Evolutionary conservation across 1,140 invertebrate genomes (phyloP), one percentile per base, ranked within the genome.

Genomic region (Zophobas atratus): DNA sequence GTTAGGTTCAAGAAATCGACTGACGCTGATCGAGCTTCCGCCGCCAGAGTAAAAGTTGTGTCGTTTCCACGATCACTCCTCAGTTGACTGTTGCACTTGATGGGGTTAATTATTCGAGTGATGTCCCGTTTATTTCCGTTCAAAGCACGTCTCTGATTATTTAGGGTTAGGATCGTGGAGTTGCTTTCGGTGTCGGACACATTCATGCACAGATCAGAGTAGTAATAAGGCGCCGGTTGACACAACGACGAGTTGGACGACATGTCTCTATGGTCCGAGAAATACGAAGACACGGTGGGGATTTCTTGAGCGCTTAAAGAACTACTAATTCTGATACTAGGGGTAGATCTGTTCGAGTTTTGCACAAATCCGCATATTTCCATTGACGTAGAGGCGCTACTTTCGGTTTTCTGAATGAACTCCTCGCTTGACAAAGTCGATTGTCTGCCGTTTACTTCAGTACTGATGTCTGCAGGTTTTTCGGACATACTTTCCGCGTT

Each of bases 181-280:
- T 70, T 78, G 48, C 79, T 79, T 71, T 80, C 81, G 6, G 77
- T 80, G 46, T 76, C 78, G n/a, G 83, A 80, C 0, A 81, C 79
- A 76, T 83, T 86, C 75, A 84, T 80, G 20, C 88, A 89, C n/a
- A 96, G 86, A 86, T 97, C 95, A 0, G 95, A 96, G 86, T 96
- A 96, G 83, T 97, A 96, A 84, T 96, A 96, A 0, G 95, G 95
- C 8, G 94, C 94, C 8, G 90, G 89, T 77, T 91, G 90, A 43
- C 89, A 67, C 32, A 73, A 71, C 6, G 74, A 79, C 4, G 73
- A 57, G 35, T 79, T 76, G 8, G 78, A 55, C n/a, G 63, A 60
- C n/a, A 76, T 76, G 33, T 78, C 77, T 48, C 72, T 78, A 46
- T 32, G 36, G 67, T 75, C 74, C 36, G 56, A 76, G 53, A 81